phyloP scores from a whole-genome alignment of 1,140 invertebrate genomes.

The Macrobrachium nipponense region DNA sequence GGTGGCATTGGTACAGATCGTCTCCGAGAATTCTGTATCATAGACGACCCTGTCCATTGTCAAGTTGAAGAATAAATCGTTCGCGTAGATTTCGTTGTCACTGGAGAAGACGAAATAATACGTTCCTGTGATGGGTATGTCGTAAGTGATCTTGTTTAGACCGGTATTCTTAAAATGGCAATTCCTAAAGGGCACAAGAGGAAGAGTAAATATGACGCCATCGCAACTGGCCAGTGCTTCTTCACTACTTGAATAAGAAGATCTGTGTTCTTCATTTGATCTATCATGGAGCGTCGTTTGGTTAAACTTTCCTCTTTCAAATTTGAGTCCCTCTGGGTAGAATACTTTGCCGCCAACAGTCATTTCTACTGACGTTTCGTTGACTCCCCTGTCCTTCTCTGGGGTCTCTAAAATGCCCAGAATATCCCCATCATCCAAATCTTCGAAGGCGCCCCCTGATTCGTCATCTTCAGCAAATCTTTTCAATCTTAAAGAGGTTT shows the following conservation, averaged over 20 bases:
- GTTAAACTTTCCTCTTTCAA: conserved; percentile 65
- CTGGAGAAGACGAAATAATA: conserved; percentile 87
- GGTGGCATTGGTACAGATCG: conserved; percentile 73
- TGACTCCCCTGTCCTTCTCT: conserved; percentile 74
- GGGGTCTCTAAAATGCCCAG: conserved; percentile 63
- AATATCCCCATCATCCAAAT: conserved; percentile 52
- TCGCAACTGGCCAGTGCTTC: conserved; percentile 80
- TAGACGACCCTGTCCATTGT: conserved; percentile 79
- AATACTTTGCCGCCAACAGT: conserved; percentile 30
- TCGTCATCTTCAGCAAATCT: conserved; percentile 12
- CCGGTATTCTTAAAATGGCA: conserved; percentile 70
- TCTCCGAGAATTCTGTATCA: conserved; percentile 72
- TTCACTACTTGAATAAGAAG: conserved; percentile 82
- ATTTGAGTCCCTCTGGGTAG: conserved; percentile 63
- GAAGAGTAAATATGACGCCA: conserved; percentile 79
- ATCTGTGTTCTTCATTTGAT: conserved; percentile 81
- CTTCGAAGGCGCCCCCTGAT: conserved; percentile 43
- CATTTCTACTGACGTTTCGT: conserved; percentile 65
- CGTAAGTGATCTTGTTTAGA: conserved; percentile 65
- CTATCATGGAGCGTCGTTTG: conserved; percentile 62
- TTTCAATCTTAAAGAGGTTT: neutral
- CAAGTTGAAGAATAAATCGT: conserved; percentile 72
- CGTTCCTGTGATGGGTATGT: conserved; percentile 79
- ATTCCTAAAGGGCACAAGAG: conserved; percentile 74
- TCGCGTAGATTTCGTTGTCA: conserved; percentile 77